Percentiles rank a stretch among this genome's conserved stretches.
Evolutionary conservation across 2,888 invertebrate genomes (phyloP).

Genomic region (Argyra leucocephala): DNA sequence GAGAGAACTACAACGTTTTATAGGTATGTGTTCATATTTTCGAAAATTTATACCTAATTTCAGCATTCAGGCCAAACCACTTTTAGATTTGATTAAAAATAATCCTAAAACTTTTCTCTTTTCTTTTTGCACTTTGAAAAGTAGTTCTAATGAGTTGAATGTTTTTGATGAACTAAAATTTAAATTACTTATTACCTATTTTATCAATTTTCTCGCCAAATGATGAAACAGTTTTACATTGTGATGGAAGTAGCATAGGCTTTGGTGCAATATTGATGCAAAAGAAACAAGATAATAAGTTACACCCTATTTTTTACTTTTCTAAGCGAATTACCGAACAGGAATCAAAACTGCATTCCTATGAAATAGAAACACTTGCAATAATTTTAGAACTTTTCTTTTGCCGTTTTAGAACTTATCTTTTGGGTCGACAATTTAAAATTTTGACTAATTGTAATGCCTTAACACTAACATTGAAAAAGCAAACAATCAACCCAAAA

Average conservation of each 20-base stretch:
- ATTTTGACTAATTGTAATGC: constrained; percentile 26
- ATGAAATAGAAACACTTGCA: constrained; percentile 29
- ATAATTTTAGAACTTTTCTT: constrained; percentile 27
- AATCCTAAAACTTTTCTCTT: constrained; percentile 9
- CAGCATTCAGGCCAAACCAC: constrained; percentile 12
- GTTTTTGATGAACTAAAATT: constrained; percentile 19
- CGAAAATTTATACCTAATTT: constrained; percentile 27
- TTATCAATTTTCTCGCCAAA: constrained; percentile 28
- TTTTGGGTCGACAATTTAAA: no score
- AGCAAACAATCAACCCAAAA: constrained; percentile 24
- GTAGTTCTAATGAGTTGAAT: constrained; percentile 8
- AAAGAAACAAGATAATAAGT: constrained; percentile 20
- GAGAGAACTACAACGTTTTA: constrained; percentile 24
- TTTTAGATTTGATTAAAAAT: background rate
- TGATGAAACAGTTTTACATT: constrained; percentile 28
- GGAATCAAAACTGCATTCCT: constrained; percentile 28
- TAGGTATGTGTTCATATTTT: constrained; percentile 29
- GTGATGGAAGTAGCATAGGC: constrained; percentile 27
- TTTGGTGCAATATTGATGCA: constrained; percentile 28
- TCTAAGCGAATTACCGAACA: no score
- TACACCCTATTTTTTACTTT: constrained; percentile 29
- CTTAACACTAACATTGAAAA: constrained; percentile 24
- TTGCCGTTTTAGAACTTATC: constrained; percentile 27
- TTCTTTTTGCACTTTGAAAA: no score
- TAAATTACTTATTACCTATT: constrained; percentile 21